These are phyloP conservation scores for Axea sp. DNA, from an alignment of 2,888 invertebrate species.

Conservation along the genomic window DNA sequence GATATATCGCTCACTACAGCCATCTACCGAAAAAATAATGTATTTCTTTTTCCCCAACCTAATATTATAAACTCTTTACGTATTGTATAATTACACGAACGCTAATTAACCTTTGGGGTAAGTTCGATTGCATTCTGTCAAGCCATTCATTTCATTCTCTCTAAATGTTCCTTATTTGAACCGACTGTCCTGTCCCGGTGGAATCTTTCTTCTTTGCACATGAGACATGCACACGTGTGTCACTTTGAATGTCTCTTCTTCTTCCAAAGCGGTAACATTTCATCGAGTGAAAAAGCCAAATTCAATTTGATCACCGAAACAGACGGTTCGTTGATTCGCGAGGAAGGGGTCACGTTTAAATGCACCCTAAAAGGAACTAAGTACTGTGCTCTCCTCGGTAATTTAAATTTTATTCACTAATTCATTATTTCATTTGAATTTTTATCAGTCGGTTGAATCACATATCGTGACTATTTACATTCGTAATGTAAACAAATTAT, in stretches of 20 bases:
- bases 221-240: conserved; percentile 18
- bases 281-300: conserved; percentile 27
- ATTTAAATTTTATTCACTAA: too few relatives aligned
- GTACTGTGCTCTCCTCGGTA: too few relatives aligned
- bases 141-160: conserved; percentile 30
- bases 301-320: conserved; percentile 40
- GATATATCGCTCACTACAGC: too few relatives aligned
- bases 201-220: conserved; percentile 6
- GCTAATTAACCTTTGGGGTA: conserved; percentile 26
- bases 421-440: too few relatives aligned
- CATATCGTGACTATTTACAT: too few relatives aligned
- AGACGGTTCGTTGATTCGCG: conserved; percentile 26
- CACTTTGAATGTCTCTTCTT: conserved; percentile 7
- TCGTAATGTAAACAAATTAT: too few relatives aligned
- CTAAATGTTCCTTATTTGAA: conserved; percentile 28
- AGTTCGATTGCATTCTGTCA: conserved; percentile 31
- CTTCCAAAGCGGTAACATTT: conserved; percentile 31
- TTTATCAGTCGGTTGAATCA: too few relatives aligned
- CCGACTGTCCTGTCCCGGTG: too few relatives aligned
- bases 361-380: too few relatives aligned
- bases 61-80: too few relatives aligned
- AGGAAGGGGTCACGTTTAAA: not conserved
- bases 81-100: conserved; percentile 34
- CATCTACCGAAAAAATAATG: too few relatives aligned
- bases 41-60: too few relatives aligned